Evolutionary conservation across 2,797 vertebrate genomes (phyloP), one percentile per base, ranked within the genome.

Genomic region (Champsocephalus gunnari): DNA sequence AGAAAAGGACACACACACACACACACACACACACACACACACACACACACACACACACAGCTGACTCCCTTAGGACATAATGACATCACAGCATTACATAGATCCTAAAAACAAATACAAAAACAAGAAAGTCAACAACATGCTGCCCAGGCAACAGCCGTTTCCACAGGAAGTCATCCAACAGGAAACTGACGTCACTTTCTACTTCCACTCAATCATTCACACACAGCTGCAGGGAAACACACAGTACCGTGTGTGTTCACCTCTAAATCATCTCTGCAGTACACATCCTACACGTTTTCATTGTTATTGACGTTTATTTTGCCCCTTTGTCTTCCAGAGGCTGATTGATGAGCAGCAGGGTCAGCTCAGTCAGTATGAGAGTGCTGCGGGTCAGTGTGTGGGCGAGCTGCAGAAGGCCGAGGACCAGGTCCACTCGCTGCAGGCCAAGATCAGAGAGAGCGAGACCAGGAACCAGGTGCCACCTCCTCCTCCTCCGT

Each of bases 381-480:
- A 95, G 16, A 56, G 79, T 6, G 87, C 94, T 19, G 87, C 84
- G 0, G 92, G 83, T 16, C 93, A 94, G 65, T 94, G 93, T 48
- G 77, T 93, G 4, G 80, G 89, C 0, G 81, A 94, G 77, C 89
- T 95, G 60, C 80, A 87, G 83, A 85, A 93, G 76, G 90, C 94
- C 60, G 96, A 96, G 88, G 91, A 94, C 34, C 93, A 94, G 85
- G 89, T 95, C 69, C 74, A 70, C 60, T 87, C 88, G 2, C 90
- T 96, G 49, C 96, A 96, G 89, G 87, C 90, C 66, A 96, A 96
- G 91, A 90, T 96, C 90, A 91, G 93, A 78, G 92, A 95, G 47
- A 94, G 90, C 5, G 96, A 97, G 81, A 79, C 85, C 80, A 88
- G 91, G 86, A 97, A 96, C 91, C 96, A 97, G 97, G 98, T 98